Evolutionary conservation across 2,797 vertebrate genomes (phyloP).

Genomic region (Synaphobranchus kaupii): DNA sequence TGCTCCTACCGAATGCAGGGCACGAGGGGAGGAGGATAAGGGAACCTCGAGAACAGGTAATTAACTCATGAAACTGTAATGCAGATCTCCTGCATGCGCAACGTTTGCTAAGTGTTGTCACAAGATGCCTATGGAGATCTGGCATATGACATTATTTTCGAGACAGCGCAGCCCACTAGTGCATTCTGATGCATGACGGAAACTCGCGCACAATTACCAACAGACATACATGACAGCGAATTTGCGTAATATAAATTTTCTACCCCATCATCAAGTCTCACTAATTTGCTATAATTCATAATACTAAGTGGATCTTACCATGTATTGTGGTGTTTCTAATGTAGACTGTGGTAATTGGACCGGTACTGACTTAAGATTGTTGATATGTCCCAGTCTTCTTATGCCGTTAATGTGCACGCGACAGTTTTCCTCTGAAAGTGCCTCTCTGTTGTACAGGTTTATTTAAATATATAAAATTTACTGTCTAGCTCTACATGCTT

Average conservation of each 20-base stretch:
- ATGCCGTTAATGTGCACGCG: background rate
- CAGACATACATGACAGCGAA: background rate
- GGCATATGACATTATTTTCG: background rate
- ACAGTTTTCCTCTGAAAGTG: background rate
- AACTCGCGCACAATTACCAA: background rate
- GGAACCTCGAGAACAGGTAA: background rate
- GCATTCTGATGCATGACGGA: background rate
- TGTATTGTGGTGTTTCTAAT: no score
- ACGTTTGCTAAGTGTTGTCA: background rate
- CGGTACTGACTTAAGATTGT: background rate
- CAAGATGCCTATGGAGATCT: background rate
- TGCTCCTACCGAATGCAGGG: background rate
- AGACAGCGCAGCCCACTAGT: background rate
- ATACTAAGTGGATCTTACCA: no score
- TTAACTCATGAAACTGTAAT: background rate
- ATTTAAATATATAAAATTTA: background rate
- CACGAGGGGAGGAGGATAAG: background rate
- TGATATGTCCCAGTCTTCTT: background rate
- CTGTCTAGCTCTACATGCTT: background rate
- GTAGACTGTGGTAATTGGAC: background rate
- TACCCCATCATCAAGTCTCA: no score
- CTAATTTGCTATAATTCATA: no score
- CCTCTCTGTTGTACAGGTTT: background rate
- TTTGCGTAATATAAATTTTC: background rate
- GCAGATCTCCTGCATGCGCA: background rate